Percentiles rank a stretch among this genome's conserved stretches.
Conservation (phyloP, 2,888 invertebrate species). For the Xanthostigma xanthostigma region DNA sequence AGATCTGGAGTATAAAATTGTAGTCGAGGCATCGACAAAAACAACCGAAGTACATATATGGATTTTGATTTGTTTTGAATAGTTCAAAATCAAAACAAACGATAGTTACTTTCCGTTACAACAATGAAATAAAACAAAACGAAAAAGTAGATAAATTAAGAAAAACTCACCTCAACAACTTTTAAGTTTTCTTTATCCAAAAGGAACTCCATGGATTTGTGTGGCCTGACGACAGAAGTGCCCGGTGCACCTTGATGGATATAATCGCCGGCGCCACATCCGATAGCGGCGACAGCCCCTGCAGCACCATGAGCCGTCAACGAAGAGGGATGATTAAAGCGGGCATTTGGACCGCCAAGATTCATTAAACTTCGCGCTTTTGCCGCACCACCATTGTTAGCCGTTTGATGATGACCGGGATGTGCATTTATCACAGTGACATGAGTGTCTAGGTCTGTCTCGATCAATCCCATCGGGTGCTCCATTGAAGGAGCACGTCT, state of each 20-base stretch:
- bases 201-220: slow-evolving; percentile 91
- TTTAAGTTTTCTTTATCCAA: slow-evolving; percentile 85
- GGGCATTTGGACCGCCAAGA: slow-evolving; percentile 31
- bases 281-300: slow-evolving; percentile 28
- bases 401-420: slow-evolving; percentile 16
- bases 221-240: slow-evolving; percentile 38
- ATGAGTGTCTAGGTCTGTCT: slow-evolving; percentile 77
- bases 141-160: neutral
- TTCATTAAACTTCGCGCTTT: slow-evolving; percentile 55
- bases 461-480: slow-evolving; percentile 61
- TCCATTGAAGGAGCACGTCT: slow-evolving; percentile 30
- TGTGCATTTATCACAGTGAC: slow-evolving; percentile 29
- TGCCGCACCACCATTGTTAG: slow-evolving; percentile 22
- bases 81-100: too few species aligned
- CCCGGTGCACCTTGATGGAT: slow-evolving; percentile 26
- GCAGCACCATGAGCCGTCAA: slow-evolving; percentile 23
- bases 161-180: slow-evolving; percentile 61
- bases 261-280: slow-evolving; percentile 25
- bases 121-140: too few species aligned
- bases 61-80: too few species aligned
- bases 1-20: too few species aligned
- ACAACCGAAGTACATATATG: too few species aligned
- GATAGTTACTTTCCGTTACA: too few species aligned
- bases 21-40: too few species aligned
- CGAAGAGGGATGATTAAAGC: slow-evolving; percentile 20